phyloP scores from a whole-genome alignment of 2,113 vertebrate species.

The Notothenia coriiceps region DNA sequence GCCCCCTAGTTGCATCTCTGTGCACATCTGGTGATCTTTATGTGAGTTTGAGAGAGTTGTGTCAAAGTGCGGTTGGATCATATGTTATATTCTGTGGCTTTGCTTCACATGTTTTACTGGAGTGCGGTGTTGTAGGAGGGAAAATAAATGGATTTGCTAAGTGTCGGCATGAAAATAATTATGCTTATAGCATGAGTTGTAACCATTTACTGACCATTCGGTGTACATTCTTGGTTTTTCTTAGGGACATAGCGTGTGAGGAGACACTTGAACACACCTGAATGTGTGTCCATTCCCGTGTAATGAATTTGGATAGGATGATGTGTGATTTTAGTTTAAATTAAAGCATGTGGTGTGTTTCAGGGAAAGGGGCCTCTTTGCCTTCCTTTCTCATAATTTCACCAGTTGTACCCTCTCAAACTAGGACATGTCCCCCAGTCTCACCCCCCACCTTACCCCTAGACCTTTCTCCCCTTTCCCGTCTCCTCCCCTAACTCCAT shows the following conservation, averaged over 20 bases:
- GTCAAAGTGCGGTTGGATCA: constrained; percentile 15
- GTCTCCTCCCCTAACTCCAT: constrained; percentile 37
- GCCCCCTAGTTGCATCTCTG: constrained; percentile 55
- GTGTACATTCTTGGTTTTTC: too few species aligned
- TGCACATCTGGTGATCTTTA: constrained; percentile 75
- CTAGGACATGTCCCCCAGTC: constrained; percentile 55
- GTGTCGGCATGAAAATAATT: too few species aligned
- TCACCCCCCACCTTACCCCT: constrained; percentile 33
- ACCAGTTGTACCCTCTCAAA: constrained; percentile 61
- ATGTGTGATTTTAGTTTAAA: constrained; percentile 54
- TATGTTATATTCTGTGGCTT: constrained; percentile 10
- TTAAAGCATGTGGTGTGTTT: constrained; percentile 69
- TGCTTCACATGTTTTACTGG: constrained; percentile 1
- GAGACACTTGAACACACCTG: too few species aligned
- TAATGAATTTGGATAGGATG: constrained; percentile 34
- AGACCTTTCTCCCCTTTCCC: constrained; percentile 43
- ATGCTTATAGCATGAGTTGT: too few species aligned
- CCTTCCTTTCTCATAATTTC: constrained; percentile 17
- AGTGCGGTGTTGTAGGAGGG: too few species aligned
- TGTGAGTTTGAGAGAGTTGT: constrained; percentile 47
- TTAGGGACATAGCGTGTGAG: too few species aligned
- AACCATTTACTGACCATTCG: too few species aligned
- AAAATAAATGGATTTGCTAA: too few species aligned
- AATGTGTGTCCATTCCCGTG: too few species aligned
- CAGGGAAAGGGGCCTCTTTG: constrained; percentile 64